phyloP scores from a whole-genome alignment of 2,113 vertebrate species.

The Pangasianodon gigas region DNA sequence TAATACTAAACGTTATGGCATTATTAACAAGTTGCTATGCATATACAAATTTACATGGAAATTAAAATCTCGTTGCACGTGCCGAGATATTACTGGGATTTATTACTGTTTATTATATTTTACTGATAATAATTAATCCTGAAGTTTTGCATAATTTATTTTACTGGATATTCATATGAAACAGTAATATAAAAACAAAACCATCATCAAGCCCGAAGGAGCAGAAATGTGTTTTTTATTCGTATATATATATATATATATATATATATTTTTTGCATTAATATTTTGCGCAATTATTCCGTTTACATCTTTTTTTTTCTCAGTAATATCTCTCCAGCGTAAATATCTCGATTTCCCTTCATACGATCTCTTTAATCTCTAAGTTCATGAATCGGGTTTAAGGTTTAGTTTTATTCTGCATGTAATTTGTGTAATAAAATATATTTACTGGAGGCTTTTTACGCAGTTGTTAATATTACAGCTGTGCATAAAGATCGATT shows the following conservation, averaged over 20 bases:
- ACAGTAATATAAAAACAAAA: neutral
- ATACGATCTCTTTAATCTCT: neutral
- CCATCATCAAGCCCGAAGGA: too few relatives aligned
- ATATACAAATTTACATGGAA: neutral
- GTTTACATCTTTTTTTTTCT: fast-evolving
- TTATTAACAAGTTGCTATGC: neutral
- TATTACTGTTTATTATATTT: neutral
- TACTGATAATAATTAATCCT: neutral
- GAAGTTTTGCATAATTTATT: neutral
- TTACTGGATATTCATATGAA: neutral
- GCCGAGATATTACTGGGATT: neutral
- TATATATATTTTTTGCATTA: neutral
- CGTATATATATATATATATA: neutral
- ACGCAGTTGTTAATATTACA: neutral
- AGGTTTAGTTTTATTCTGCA: neutral
- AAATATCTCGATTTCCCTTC: neutral
- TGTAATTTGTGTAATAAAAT: neutral
- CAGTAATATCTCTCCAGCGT: neutral
- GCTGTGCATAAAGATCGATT: neutral
- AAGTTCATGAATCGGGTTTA: neutral
- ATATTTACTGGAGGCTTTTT: neutral
- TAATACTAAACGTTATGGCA: neutral
- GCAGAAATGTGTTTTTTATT: neutral
- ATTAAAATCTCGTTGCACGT: neutral
- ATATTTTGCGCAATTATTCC: neutral